Percentiles rank a stretch among this genome's conserved stretches.
Conservation (phyloP, 2,113 vertebrate genomes). For the Psittacus erithacus region DNA sequence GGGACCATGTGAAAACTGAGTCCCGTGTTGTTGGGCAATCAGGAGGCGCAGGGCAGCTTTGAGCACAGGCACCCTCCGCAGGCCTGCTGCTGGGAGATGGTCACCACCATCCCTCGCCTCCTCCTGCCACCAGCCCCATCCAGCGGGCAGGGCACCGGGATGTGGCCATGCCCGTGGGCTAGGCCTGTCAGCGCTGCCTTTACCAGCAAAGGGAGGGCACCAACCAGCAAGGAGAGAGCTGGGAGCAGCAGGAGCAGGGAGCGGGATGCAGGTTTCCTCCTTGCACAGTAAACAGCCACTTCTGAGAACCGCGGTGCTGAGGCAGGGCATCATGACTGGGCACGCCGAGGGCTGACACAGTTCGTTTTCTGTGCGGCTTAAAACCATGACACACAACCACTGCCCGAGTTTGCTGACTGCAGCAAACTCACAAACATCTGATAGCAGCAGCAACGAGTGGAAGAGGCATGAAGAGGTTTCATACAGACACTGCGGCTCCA, state of each 20-base stretch:
- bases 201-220: neutral
- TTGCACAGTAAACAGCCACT: neutral
- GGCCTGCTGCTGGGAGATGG: neutral
- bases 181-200: neutral
- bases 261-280: neutral
- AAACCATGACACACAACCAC: slow-evolving; percentile 30
- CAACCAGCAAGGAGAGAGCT: neutral
- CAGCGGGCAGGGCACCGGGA: fast-evolving
- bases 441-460: neutral
- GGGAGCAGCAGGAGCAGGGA: neutral
- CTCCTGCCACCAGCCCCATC: neutral
- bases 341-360: slow-evolving; percentile 43
- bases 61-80: neutral
- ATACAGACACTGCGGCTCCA: neutral
- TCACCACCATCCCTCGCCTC: neutral
- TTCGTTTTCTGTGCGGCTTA: slow-evolving; percentile 30
- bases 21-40: neutral
- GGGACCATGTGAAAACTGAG: neutral
- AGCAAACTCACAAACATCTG: slow-evolving; percentile 19
- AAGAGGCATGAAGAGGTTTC: neutral
- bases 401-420: slow-evolving; percentile 47
- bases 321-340: slow-evolving; percentile 34
- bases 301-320: neutral
- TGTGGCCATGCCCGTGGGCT: neutral
- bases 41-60: neutral